Evolutionary conservation across 1,140 invertebrate species (phyloP).

Genomic region (Orius insidiosus): DNA sequence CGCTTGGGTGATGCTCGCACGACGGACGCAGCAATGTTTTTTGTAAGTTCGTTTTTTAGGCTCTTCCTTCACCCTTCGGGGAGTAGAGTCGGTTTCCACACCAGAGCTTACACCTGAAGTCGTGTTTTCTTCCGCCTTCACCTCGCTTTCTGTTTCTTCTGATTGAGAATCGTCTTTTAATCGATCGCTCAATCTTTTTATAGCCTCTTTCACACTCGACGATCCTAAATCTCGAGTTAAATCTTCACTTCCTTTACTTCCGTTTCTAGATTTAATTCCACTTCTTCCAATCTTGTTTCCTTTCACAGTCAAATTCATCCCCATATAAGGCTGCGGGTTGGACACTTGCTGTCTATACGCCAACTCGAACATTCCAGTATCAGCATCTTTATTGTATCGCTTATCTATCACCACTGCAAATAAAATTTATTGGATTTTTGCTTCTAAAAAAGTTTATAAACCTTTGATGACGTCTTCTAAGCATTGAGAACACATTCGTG

Average conservation of each 20-base stretch:
- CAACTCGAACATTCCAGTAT: conserved; percentile 73
- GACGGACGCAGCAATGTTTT: conserved; percentile 3
- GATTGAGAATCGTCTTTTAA: no score
- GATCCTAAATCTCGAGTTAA: no score
- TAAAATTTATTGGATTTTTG: neutral
- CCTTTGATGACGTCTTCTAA: conserved; percentile 87
- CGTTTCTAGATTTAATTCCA: no score
- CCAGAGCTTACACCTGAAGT: no score
- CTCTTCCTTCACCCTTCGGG: no score
- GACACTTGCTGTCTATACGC: conserved; percentile 57
- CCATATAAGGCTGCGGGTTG: conserved; percentile 66
- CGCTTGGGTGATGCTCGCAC: neutral
- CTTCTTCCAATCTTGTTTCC: conserved; percentile 28
- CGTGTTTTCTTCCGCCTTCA: no score
- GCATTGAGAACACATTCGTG: conserved; percentile 64
- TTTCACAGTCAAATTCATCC: conserved; percentile 53
- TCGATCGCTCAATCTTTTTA: no score
- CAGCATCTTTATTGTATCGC: conserved; percentile 52
- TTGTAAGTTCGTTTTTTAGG: neutral
- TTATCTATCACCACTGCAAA: conserved; percentile 73
- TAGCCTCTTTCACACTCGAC: no score
- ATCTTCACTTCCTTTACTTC: no score
- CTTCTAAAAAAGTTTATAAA: conserved; percentile 24
- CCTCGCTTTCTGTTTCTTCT: no score
- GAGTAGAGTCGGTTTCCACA: no score